phyloP scores from a whole-genome alignment of 2,113 vertebrate species.

The Dascyllus trimaculatus region DNA sequence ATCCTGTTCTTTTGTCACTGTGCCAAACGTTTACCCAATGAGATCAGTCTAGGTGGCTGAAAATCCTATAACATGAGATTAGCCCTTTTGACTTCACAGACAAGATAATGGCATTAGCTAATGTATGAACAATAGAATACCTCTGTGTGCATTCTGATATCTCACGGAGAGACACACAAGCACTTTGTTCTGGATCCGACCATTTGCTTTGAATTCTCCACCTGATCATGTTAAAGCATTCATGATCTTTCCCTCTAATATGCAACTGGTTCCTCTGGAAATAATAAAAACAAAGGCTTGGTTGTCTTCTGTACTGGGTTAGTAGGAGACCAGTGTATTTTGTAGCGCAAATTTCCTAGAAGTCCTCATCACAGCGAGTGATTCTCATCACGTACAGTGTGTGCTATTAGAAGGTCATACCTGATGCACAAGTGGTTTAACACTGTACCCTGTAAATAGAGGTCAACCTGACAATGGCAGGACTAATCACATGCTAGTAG shows the following conservation, averaged over 20 bases:
- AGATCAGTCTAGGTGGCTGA: slow-evolving; percentile 82
- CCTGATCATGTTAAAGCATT: slow-evolving; percentile 36
- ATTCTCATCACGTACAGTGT: slow-evolving; percentile 59
- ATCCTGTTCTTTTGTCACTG: slow-evolving; percentile 72
- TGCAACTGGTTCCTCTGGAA: not conserved
- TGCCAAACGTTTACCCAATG: slow-evolving; percentile 79
- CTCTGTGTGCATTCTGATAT: slow-evolving; percentile 74
- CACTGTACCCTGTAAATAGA: slow-evolving; percentile 58
- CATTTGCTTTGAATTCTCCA: slow-evolving; percentile 52
- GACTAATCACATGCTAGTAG: slow-evolving; percentile 63
- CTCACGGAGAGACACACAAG: slow-evolving; percentile 48
- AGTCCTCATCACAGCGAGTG: slow-evolving; percentile 23
- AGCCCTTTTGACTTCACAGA: slow-evolving; percentile 81
- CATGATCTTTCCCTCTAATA: slow-evolving; percentile 13
- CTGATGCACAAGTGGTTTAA: slow-evolving; percentile 67
- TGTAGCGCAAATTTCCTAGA: slow-evolving; percentile 45
- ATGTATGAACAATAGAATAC: slow-evolving; percentile 78
- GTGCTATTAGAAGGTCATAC: slow-evolving; percentile 62
- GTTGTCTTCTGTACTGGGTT: slow-evolving; percentile 18
- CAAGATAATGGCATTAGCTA: slow-evolving; percentile 86
- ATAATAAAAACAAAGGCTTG: slow-evolving; percentile 35
- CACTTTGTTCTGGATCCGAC: slow-evolving; percentile 61
- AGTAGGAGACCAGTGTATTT: slow-evolving; percentile 46
- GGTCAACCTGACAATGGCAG: slow-evolving; percentile 59
- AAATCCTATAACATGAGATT: slow-evolving; percentile 86